Evolutionary conservation across 1,140 invertebrate species (phyloP), one percentile per base, ranked within the genome.

Genomic region (Monomorium pharaonis): DNA sequence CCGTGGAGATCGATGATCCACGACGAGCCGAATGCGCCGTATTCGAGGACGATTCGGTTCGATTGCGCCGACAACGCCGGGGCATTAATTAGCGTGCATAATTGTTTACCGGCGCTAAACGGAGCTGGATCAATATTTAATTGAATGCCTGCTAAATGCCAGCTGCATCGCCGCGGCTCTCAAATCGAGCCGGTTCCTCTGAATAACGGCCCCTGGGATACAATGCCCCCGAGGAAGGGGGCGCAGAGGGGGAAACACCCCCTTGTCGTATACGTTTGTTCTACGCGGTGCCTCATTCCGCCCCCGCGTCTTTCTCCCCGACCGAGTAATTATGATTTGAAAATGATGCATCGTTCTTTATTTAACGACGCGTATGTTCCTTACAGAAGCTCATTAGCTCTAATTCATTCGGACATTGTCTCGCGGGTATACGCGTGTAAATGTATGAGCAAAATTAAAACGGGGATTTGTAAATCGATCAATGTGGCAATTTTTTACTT

Each of bases 41-140:
- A 80, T 86, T 72, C 89, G 89, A 88, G 88, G 86, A 90, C 89
- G 89, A 90, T 90, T 88, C 88, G 86, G 87, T 92, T 95, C 94
- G 94, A 95, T 95, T 94, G 92, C 90, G 89, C 91, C 92, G 92
- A 92, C 93, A 94, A 93, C 92, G 91, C 84, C 89, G 87, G 84
- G 89, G 92, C 92, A 94, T 94, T 94, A 95, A 94, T 94, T 94
- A 94, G 93, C 93, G 93, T 92, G 92, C 92, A 94, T 94, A 95
- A 95, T 95, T 94, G 93, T 95, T 94, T 94, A 93, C 94, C 90
- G 90, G 91, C 87, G 92, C 92, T 94, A 94, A 95, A 94, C 91
- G 90, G 92, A 93, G 91, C 90, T 92, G 93, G 92, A 94, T 94
- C 94, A 94, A 95, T 94, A 95, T 94, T 95, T 94, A 94, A 94